Evolutionary conservation across 92 coral and sea anemone genomes (phyloP), one percentile per base, ranked within the genome.

Genomic region (Porites evermanni): DNA sequence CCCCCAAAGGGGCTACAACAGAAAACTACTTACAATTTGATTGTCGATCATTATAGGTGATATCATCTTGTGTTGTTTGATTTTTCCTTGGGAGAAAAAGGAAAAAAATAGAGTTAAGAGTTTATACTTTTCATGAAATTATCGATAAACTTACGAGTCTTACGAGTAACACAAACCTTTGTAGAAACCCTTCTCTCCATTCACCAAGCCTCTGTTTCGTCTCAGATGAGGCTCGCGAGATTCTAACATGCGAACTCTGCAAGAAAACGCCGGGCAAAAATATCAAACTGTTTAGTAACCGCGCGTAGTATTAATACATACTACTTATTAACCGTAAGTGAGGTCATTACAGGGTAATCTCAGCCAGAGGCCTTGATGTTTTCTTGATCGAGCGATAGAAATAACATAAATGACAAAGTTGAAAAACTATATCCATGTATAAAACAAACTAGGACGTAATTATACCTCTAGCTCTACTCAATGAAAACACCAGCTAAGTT

Each of bases 161-260:
- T n/a, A 14, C 4, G 51, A 7, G 51, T 12, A 70, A 38, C 16
- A 88, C 90, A 65, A 54, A 86, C 93, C 84, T 81, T 90, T 81
- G 56, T 90, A 86, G 8, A 86, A 81, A 64, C 64, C 84, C 32
- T 68, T 66, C 20, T 90, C 93, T 47, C 84, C 67, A 20, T 90
- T 85, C 18, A 74, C 84, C 56, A 86, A 66, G 17, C 88, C 91
- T 76, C 88, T 90, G 69, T 84, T 80, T n/a, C 88, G 91, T 19
- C 90, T 76, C 18, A 90, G 70, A 47, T 76, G 87, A 18, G 93
- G 93, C 54, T 90, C 84, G 50, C 93, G 93, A 10, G 67, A 82
- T 67, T 90, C 90, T 32, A 86, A 72, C 44, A 80, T 64, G 14
- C 79, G 88, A 24, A 75, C 75, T 26, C 93, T 90, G 53, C 5